Base-by-base conservation (phyloP, 2,888 invertebrate genomes). In the Nowickia ferox region DNA sequence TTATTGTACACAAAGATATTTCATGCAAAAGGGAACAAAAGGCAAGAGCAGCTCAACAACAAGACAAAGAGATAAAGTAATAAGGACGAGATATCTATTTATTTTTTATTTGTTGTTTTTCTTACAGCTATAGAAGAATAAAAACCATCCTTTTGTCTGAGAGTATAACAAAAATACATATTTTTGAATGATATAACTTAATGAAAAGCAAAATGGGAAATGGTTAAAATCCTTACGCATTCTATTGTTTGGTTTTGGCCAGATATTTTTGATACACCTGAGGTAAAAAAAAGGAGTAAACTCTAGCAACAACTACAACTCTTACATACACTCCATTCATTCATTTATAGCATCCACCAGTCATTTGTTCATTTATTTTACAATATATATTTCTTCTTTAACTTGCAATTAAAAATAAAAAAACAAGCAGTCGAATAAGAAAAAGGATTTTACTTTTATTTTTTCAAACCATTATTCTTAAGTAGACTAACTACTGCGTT, bases 341-440 rank as follows among this genome's bases (percentile, higher is more conserved):
- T 22, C 63, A 63, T 57, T 66, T 78, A 19, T 40, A 10, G 42
- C 51, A 78, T 22, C 22, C 51, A 40, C 9, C 17, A 71, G 71
- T 71, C 71, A 55, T 79, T 79, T 71, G 79, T 72, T 72, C 53
- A 69, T 82, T 82, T 76, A 69, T 69, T 82, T 82, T 55, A 69
- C 44, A 61, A 15, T 15, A 46, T 48, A 48, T 48, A 69, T 81
- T 69, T 81, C 17, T 61, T 61, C 44, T 75, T 75, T 63, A 69
- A 46, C 46, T 48, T 48, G 55, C 53, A 63, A 53, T 63, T 17
- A 53, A 4, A 61, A 22, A 22, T 11, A n/a, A 6, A 44, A 22
- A 53, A 38, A 55, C 42, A 51, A 59, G 59, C 66, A 82, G 63
- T 61, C 69, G 38, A 53, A 53, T 63, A 55, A 55, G 42, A 17